Evolutionary conservation across 2,113 vertebrate species (phyloP), one percentile per base, ranked within the genome.

Genomic region (Rhinichthys klamathensis): DNA sequence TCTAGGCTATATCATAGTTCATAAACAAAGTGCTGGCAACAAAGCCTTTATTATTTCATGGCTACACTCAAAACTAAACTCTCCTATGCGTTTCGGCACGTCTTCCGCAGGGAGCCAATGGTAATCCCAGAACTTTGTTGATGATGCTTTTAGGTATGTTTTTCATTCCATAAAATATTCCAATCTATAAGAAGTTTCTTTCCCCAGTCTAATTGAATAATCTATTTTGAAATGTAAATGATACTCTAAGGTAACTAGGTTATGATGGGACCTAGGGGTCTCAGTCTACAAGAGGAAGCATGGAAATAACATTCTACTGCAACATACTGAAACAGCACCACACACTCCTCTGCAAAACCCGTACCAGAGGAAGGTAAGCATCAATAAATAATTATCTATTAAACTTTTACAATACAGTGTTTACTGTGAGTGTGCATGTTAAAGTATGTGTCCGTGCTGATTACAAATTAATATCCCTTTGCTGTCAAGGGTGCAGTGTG

Each of bases 341-440:
- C 76, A 77, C 32, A n/a, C 21, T 27, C 32, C 51, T 23, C 30
- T 75, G 23, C 44, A 82, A 25, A 38, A 75, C 60, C 13, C 60
- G 69, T 82, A 54, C 16, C 25, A 79, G 72, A 54, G 65, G 54
- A 83, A 70, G 3, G 80, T 80, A 75, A 87, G 16, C 65, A 84
- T 88, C 49, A 88, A 88, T 86, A 86, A 86, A 88, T 86, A 2
- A 86, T 84, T 18, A 69, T 49, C 15, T 51, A 51, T 89, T 76
- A 87, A 86, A 84, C 75, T 86, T 89, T 87, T 56, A 87, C 44
- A 51, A 76, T 87, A 77, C 60, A 74, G 80, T 65, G 80, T 76
- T 58, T 27, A n/a, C 69, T 35, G 46, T 67, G 46, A 51, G 82
- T 27, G 63, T 69, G 49, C 25, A 75, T 12, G 16, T 41, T 63